Evolutionary conservation across 1,140 invertebrate genomes (phyloP).

Genomic region (Drosophila gunungcola): DNA sequence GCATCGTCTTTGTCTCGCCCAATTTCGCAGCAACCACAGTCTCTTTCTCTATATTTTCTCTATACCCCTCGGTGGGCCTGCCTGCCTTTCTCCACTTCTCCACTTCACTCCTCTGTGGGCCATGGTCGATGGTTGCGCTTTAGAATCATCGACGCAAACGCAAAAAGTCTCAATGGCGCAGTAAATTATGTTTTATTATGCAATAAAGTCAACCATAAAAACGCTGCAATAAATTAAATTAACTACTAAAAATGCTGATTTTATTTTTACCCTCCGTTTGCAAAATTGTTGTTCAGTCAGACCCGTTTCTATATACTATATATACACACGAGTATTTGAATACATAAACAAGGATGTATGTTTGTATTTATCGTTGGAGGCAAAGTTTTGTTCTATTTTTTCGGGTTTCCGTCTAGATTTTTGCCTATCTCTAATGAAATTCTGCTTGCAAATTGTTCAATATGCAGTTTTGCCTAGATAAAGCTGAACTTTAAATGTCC

Average conservation of each 20-base stretch:
- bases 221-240: constrained; percentile 85
- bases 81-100: constrained; percentile 4
- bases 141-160: constrained; percentile 81
- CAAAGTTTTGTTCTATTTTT: constrained; percentile 22
- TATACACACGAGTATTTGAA: constrained; percentile 21
- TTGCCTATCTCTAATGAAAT: constrained; percentile 15
- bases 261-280: constrained; percentile 73
- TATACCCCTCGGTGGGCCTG: constrained; percentile 7
- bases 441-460: not conserved
- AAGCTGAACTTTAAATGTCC: not conserved
- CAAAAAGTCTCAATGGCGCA: constrained; percentile 84
- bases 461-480: not conserved
- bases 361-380: constrained; percentile 12
- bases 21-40: constrained; percentile 29
- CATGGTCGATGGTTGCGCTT: constrained; percentile 71
- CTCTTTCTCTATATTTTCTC: not conserved
- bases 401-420: constrained; percentile 5
- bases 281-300: constrained; percentile 36
- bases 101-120: constrained; percentile 20
- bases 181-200: constrained; percentile 85
- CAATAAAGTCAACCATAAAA: constrained; percentile 85
- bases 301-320: constrained; percentile 1
- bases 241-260: constrained; percentile 85
- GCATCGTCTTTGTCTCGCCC: constrained; percentile 30
- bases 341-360: constrained; percentile 39